These are phyloP conservation scores for Hypocryptadius cinnamomeus DNA, from an alignment of 2,113 vertebrate genomes.

Conservation along the genomic window DNA sequence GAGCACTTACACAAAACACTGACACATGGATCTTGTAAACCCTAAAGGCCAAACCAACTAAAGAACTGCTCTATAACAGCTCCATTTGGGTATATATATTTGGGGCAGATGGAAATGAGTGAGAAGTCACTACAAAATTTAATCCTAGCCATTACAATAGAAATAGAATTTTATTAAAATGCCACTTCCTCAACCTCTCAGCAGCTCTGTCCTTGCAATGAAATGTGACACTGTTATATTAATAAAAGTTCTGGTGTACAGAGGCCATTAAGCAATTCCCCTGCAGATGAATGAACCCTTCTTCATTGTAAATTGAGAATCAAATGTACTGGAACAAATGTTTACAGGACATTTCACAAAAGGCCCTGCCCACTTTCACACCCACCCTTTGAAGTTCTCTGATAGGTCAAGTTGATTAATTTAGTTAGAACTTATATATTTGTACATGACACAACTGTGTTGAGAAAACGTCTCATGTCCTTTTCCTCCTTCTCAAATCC, in stretches of 20 bases:
- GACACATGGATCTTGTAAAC: not conserved
- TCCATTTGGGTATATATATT: not conserved
- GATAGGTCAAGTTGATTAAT: not conserved
- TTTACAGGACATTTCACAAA: slow-evolving; percentile 14
- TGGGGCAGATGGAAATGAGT: not conserved
- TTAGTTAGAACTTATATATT: not conserved
- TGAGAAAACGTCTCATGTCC: not conserved
- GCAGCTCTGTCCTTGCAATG: not conserved
- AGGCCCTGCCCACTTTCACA: not conserved
- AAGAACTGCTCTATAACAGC: not conserved
- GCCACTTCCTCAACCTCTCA: not conserved
- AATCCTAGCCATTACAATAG: not conserved
- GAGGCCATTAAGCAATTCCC: slow-evolving; percentile 22
- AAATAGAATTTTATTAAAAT: not conserved
- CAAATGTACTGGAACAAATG: slow-evolving; percentile 28
- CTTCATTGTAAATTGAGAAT: slow-evolving; percentile 35
- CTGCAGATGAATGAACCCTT: slow-evolving; percentile 20
- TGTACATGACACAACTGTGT: not conserved
- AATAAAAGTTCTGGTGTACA: not conserved
- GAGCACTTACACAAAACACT: not conserved
- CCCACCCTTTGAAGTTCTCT: not conserved
- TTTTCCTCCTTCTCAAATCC: not conserved
- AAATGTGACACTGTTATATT: not conserved
- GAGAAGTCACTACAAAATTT: not conserved
- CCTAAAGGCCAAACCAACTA: not conserved